Evolutionary conservation across 1,140 invertebrate genomes (phyloP).

Genomic region (Neotoxoptera formosana): DNA sequence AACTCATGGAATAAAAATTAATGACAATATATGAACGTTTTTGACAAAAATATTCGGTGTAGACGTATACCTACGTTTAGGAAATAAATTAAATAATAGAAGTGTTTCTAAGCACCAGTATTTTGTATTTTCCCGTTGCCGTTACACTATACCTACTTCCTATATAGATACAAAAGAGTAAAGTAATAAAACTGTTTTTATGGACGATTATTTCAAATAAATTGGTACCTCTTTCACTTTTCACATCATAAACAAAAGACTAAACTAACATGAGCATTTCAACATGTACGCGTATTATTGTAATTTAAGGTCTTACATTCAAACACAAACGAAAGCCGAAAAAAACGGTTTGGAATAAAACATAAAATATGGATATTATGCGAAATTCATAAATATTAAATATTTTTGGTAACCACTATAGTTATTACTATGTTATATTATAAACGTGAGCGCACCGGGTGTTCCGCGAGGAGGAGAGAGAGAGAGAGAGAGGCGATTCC

Average conservation of each 20-base stretch:
- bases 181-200: slow-evolving; percentile 32
- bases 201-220: slow-evolving; percentile 18
- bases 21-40: neutral
- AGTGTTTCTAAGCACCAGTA: neutral
- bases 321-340: neutral
- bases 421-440: too few relatives aligned
- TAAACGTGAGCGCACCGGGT: neutral
- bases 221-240: slow-evolving; percentile 20
- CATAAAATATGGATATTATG: neutral
- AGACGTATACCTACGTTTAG: neutral
- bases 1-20: neutral
- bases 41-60: neutral
- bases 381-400: neutral
- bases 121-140: neutral
- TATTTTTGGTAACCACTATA: slow-evolving; percentile 46
- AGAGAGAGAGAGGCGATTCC: slow-evolving; percentile 23
- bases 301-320: neutral
- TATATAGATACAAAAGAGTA: neutral
- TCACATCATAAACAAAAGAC: slow-evolving; percentile 22
- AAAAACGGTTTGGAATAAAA: neutral
- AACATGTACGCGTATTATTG: too few relatives aligned
- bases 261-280: neutral
- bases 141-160: neutral
- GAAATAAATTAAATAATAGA: neutral
- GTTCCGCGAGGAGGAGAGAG: neutral